These are phyloP conservation scores for Gymnocypris eckloni DNA, from an alignment of 2,797 vertebrate species.

Conservation along the genomic window DNA sequence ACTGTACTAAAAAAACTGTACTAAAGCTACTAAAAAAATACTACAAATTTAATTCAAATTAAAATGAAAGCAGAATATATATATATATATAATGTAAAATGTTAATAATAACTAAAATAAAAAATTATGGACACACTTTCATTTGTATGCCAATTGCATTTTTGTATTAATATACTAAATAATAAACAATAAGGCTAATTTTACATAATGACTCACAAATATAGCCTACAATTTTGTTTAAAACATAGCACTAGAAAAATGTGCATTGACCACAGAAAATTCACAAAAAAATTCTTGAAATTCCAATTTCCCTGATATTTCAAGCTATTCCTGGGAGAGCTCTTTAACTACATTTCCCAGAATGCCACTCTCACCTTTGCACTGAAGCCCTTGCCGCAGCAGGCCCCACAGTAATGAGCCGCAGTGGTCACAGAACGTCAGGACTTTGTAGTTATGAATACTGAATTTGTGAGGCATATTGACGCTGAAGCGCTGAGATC, in stretches of 20 bases:
- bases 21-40: too few relatives aligned
- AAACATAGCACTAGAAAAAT: background rate
- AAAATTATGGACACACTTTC: background rate
- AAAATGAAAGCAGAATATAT: background rate
- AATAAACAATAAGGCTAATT: background rate
- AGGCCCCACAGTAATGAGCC: constrained; percentile 95
- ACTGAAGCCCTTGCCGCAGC: constrained; percentile 93
- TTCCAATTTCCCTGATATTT: background rate
- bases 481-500: constrained; percentile 94
- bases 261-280: background rate
- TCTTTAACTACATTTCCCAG: background rate
- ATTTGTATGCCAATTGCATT: background rate
- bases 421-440: constrained; percentile 97
- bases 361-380: constrained; percentile 85
- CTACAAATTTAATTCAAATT: background rate
- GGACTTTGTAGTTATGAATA: constrained; percentile 97
- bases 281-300: background rate
- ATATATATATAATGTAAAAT: background rate
- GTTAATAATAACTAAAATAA: background rate
- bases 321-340: background rate
- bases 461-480: constrained; percentile 97
- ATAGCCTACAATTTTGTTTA: background rate
- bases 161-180: background rate
- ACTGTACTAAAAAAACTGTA: too few relatives aligned
- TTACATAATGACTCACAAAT: background rate